Conservation (phyloP, 2,888 invertebrate species). For the Mechanitis mazaeus region DNA sequence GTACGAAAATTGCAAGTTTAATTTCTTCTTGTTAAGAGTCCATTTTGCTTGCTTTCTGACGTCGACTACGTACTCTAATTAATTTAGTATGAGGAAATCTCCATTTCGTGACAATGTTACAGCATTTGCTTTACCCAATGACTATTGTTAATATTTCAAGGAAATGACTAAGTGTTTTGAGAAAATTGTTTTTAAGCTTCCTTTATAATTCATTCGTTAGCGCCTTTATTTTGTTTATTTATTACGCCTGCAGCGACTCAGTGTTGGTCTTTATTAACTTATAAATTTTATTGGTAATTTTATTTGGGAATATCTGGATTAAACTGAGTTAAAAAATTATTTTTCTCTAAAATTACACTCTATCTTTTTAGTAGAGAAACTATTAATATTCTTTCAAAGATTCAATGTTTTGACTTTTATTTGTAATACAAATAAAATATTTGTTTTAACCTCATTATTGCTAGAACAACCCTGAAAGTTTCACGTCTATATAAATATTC, state of each 20-base stretch:
- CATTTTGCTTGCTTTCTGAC: slow-evolving; percentile 46
- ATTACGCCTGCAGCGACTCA: slow-evolving; percentile 26
- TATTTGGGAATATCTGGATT: neutral
- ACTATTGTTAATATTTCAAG: slow-evolving; percentile 50
- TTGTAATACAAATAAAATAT: too few species aligned
- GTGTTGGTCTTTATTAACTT: slow-evolving; percentile 9
- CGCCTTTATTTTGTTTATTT: slow-evolving; percentile 30
- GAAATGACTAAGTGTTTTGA: slow-evolving; percentile 35
- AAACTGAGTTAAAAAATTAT: neutral
- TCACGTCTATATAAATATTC: slow-evolving; percentile 7
- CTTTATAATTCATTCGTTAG: slow-evolving; percentile 34
- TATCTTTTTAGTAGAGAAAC: too few species aligned
- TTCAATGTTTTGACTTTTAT: too few species aligned
- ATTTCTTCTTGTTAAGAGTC: slow-evolving; percentile 56
- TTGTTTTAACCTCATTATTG: too few species aligned
- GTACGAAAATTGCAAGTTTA: slow-evolving; percentile 61
- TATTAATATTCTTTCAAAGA: too few species aligned
- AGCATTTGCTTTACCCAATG: slow-evolving; percentile 54
- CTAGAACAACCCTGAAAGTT: neutral
- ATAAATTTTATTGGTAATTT: neutral
- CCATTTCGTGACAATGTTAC: slow-evolving; percentile 61
- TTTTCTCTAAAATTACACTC: too few species aligned
- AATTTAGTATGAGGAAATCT: slow-evolving; percentile 70
- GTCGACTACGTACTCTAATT: slow-evolving; percentile 53
- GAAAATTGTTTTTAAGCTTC: slow-evolving; percentile 39